A percentile compares a stretch with the other conserved stretches of the same genome.
Evolutionary conservation across 1,140 invertebrate species (phyloP).

Genomic region (Achatina immaculata): DNA sequence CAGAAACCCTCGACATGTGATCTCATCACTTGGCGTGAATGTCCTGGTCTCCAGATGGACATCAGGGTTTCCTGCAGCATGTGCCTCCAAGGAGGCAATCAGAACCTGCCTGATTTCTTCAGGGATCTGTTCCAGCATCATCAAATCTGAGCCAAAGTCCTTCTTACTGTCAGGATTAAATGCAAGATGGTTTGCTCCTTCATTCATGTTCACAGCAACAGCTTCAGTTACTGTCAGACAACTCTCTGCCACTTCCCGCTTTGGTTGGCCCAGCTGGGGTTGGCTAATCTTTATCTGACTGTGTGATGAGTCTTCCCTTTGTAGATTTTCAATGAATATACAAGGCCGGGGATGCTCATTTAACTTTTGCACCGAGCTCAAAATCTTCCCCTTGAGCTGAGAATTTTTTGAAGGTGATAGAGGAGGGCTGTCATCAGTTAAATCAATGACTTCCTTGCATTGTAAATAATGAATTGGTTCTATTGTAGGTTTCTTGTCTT

Average conservation of each 20-base stretch:
- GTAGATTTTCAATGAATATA: too few relatives aligned
- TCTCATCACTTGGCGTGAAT: neutral
- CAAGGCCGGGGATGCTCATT: neutral
- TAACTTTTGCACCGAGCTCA: neutral
- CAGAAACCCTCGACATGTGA: neutral
- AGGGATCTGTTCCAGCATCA: neutral
- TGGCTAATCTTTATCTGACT: too few relatives aligned
- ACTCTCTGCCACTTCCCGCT: neutral
- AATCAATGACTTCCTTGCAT: constrained; percentile 10
- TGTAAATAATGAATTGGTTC: neutral
- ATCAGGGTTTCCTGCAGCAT: neutral
- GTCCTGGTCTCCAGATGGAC: neutral
- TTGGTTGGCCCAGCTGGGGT: neutral
- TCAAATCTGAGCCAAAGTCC: neutral
- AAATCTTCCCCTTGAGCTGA: neutral
- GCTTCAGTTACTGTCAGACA: neutral
- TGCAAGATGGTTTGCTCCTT: neutral
- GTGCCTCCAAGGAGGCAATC: neutral
- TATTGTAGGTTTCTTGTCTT: neutral
- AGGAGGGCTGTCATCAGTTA: constrained; percentile 6
- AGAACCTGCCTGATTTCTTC: neutral
- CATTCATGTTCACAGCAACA: neutral
- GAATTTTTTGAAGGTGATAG: neutral
- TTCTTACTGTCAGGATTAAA: neutral
- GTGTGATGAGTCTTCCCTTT: too few relatives aligned